Conservation (phyloP, 2,888 invertebrate species). For the Eristalinus sepulchralis region DNA sequence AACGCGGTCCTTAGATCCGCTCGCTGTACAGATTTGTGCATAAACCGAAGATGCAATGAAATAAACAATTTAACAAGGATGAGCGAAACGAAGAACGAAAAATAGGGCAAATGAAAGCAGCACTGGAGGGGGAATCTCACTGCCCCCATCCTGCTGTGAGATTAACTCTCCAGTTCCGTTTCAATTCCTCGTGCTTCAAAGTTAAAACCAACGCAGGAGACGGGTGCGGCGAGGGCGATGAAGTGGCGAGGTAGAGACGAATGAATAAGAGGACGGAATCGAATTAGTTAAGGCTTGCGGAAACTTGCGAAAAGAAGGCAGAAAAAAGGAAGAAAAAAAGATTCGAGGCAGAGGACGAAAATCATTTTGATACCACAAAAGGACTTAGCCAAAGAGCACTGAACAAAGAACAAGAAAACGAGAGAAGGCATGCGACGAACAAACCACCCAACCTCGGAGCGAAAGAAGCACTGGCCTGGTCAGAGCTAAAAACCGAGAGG, state of each 20-base stretch:
- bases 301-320: constrained; percentile 42
- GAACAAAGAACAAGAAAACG: constrained; percentile 12
- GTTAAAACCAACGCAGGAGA: constrained; percentile 33
- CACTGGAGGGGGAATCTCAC: background rate
- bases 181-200: constrained; percentile 35
- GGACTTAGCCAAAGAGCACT: constrained; percentile 41
- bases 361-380: constrained; percentile 53
- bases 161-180: constrained; percentile 58
- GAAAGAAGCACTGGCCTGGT: constrained; percentile 2
- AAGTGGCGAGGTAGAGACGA: constrained; percentile 21
- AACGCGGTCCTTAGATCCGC: background rate
- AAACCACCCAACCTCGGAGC: background rate
- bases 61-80: constrained; percentile 60
- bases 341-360: constrained; percentile 30
- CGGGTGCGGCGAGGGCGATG: background rate
- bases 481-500: constrained; percentile 39
- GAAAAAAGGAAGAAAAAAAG: background rate
- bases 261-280: constrained; percentile 50
- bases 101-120: constrained; percentile 34
- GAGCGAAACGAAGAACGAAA: background rate
- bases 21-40: background rate
- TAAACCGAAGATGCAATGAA: constrained; percentile 40
- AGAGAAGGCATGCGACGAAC: background rate
- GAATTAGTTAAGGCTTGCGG: constrained; percentile 65
- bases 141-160: constrained; percentile 28